A percentile compares a stretch with the other conserved stretches of the same genome.
Conservation (phyloP, 2,797 vertebrate species). For the Thamnophis elegans region DNA sequence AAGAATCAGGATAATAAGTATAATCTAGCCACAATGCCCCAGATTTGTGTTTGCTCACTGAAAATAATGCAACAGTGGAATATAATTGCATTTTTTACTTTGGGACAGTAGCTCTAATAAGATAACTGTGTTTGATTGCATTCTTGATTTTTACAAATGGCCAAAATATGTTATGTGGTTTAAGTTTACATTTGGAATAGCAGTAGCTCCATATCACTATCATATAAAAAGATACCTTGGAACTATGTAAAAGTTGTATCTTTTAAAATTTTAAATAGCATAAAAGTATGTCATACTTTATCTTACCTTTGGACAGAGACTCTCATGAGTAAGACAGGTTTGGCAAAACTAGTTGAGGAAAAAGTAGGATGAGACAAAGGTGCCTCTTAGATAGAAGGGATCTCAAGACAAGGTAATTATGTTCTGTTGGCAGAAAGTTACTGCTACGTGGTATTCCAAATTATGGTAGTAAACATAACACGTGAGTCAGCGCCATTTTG, state of each 20-base stretch:
- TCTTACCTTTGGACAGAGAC: not conserved
- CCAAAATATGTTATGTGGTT: conserved; percentile 26
- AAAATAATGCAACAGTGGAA: conserved; percentile 31
- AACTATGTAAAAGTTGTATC: conserved; percentile 42
- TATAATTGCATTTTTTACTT: conserved; percentile 6
- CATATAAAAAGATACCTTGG: conserved; percentile 28
- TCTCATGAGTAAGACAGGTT: not conserved
- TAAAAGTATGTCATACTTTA: not conserved
- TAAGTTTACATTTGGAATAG: not conserved
- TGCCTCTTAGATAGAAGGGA: not conserved
- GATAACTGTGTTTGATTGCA: not conserved
- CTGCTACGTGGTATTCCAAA: not conserved
- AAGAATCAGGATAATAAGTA: not conserved
- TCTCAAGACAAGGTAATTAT: not conserved
- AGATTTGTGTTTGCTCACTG: conserved; percentile 13
- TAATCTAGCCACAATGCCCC: not conserved
- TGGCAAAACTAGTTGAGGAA: not conserved
- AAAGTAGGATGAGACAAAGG: not conserved
- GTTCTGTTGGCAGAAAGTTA: not conserved
- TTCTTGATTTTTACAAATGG: conserved; percentile 11
- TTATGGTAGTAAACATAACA: not conserved
- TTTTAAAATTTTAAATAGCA: not conserved
- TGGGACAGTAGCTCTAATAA: not conserved
- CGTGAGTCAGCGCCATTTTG: not conserved
- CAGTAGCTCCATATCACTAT: conserved; percentile 7